Base-by-base conservation (phyloP, 2,888 invertebrate genomes). In the Amiota communis region DNA sequence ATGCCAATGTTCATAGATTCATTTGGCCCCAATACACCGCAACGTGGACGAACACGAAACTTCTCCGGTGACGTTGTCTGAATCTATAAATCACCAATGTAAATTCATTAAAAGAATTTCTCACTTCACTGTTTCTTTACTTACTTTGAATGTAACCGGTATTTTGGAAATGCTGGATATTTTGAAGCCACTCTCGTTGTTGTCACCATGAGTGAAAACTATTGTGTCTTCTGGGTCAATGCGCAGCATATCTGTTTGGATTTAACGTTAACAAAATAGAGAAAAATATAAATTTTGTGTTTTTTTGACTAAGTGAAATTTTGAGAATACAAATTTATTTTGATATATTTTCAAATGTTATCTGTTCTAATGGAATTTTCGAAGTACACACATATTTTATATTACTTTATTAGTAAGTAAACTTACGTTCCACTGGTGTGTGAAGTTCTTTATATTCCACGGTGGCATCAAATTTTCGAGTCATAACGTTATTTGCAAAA, bases 61-160 rank as follows among this genome's bases (percentile, higher is more conserved):
- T 97, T 98, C 84, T 98, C 97, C 0, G 98, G 98, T 0, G 97
- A 95, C 4, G 98, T 98, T 13, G 98, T 98, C 90, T 98, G 96
- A 77, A 98, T 95, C 95, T 98, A 91, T 67, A 91, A 15, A 68
- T 20, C n/a, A 46, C 8, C 12, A 68, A 15, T 9, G n/a, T 65
- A 23, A 6, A 17, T 56, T 10, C 6, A 2, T 8, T 36, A 10
- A 13, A 46, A 4, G 11, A n/a, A 9, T 51, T 15, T n/a, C n/a
- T 20, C 13, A 2, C 2, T 36, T 1, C 9, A 47, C 48, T 3
- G 1, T 48, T 0, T 17, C 2, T 11, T 8, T 59, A 71, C 77
- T 80, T 89, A 94, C 95, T 91, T 95, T 95, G 85, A 92, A 95
- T 11, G 94, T 93, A 47, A 95, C 88, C 72, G 91, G 87, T 76